phyloP scores from a whole-genome alignment of 2,113 vertebrate species.

The Carlito syrichta region DNA sequence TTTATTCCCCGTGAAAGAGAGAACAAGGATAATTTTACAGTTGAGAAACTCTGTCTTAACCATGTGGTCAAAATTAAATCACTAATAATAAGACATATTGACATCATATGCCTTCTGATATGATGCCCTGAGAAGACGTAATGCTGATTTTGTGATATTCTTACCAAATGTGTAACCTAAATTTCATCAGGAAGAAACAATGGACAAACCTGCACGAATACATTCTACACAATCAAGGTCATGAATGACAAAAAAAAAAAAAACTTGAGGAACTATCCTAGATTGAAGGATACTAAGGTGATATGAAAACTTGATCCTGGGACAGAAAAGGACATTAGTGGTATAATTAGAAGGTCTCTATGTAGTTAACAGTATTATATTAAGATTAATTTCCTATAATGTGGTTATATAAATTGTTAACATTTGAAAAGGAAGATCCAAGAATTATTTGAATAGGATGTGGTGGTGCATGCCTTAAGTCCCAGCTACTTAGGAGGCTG shows the following conservation, averaged over 20 bases:
- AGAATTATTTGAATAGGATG: neutral
- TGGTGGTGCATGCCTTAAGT: neutral
- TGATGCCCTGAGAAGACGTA: neutral
- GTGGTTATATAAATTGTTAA: neutral
- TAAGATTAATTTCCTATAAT: neutral
- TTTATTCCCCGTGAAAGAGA: neutral
- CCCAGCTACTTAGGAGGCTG: neutral
- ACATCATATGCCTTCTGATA: neutral
- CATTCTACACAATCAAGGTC: neutral
- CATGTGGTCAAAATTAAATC: neutral
- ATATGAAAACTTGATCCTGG: neutral
- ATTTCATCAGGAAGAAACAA: neutral
- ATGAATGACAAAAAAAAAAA: neutral
- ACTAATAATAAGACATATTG: neutral
- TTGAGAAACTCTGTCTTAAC: neutral
- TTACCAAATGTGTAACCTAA: neutral
- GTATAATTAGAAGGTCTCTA: neutral
- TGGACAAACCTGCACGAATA: neutral
- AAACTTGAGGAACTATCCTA: neutral
- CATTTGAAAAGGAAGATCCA: neutral
- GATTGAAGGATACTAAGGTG: neutral
- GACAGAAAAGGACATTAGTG: neutral
- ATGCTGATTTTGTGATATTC: neutral
- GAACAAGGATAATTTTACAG: neutral
- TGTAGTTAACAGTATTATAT: neutral